These are phyloP conservation scores for Dicaeum eximium DNA, from an alignment of 2,113 vertebrate species.

Conservation along the genomic window DNA sequence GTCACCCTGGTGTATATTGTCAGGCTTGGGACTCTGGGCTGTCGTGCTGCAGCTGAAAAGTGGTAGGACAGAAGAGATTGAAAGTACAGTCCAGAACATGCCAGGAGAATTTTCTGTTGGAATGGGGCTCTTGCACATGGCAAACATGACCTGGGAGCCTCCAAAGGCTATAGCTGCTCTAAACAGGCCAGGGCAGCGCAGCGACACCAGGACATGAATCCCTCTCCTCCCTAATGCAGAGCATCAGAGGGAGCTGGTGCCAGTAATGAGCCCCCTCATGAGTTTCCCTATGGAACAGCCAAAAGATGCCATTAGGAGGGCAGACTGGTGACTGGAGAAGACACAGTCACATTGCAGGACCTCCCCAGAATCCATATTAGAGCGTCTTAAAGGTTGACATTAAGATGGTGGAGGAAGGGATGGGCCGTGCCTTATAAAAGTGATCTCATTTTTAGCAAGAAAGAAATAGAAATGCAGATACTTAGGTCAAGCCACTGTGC, in stretches of 20 bases:
- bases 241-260: neutral
- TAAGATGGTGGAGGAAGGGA: neutral
- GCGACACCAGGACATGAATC: neutral
- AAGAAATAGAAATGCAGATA: neutral
- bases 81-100: rapidly evolving
- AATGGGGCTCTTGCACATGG: neutral
- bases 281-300: neutral
- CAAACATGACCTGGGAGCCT: neutral
- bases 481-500: neutral
- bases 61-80: neutral
- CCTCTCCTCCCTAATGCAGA: neutral
- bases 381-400: neutral
- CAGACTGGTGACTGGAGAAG: neutral
- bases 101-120: neutral
- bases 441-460: neutral
- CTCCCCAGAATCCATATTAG: neutral
- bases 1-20: neutral
- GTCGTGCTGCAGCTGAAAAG: neutral
- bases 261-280: neutral
- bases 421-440: neutral
- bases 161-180: neutral
- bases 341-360: rapidly evolving
- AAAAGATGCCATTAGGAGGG: neutral
- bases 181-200: neutral
- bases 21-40: neutral